Evolutionary conservation across 92 coral and sea anemone species (phyloP), one percentile per base, ranked within the genome.

Genomic region (Palythoa grandiflora): DNA sequence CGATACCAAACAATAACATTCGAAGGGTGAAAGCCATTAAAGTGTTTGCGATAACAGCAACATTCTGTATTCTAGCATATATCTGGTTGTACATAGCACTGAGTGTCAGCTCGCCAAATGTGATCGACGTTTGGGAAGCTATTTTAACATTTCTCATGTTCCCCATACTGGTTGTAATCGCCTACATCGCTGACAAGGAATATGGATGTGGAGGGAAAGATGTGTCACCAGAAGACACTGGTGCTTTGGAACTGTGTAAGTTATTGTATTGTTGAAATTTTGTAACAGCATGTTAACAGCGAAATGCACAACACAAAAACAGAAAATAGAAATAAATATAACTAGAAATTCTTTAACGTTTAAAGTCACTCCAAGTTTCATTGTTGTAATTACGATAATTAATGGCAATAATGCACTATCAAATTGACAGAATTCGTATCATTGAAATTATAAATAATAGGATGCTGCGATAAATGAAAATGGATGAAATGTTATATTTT

Each of bases 91-190:
- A 89, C 72, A 73, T 97, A 9, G 91, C 93, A 1, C 89, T 97
- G 36, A 73, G 87, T 8, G 93, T 87, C 3, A 89, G 73, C 77
- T 87, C 91, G 40, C 79, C 79, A 17, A 77, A 97, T 44, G 95
- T 89, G 54, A 93, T 97, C 36, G 99, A 97, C 53, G 86, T 97
- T 2, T 97, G 99, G 99, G 99, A 97, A 66, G 99, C 98, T 3
- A 97, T 97, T 55, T 89, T 97, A 1, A 97, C 99, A 0, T 95
- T 97, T 40, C 87, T 97, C 2, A 81, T 97, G 85, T 97, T 97
- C 72, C 99, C 99, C 0, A 91, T 97, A 12, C 93, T 97, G 63
- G 97, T 97, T 44, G 91, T 97, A 1, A 87, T 97, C 60, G 99
- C 99, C 0, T 97, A 94, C 52, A 97, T 97, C 71, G 96, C 96